Evolutionary conservation across 2,888 invertebrate genomes (phyloP).

Genomic region (Therioaphis trifolii): DNA sequence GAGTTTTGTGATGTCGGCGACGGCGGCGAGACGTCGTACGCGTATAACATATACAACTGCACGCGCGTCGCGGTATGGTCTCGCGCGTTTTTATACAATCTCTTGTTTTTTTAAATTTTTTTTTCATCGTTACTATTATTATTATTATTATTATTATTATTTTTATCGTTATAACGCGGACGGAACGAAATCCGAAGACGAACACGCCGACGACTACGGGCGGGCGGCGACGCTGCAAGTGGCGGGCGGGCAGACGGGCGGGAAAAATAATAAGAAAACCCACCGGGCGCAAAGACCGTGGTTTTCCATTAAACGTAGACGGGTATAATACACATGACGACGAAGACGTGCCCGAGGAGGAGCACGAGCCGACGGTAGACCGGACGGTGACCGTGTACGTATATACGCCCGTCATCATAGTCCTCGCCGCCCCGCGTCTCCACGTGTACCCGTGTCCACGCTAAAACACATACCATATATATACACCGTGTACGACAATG

Average conservation of each 20-base stretch:
- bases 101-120: conserved; percentile 24
- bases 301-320: neutral
- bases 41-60: neutral
- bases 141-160: neutral
- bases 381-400: too few relatives aligned
- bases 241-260: too few relatives aligned
- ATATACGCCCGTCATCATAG: conserved; percentile 15
- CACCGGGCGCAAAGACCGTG: neutral
- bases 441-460: neutral
- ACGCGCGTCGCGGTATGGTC: too few relatives aligned
- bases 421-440: neutral
- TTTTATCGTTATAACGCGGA: neutral
- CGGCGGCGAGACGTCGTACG: neutral
- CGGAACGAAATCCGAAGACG: conserved; percentile 4
- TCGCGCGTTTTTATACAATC: neutral
- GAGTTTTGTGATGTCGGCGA: conserved; percentile 33
- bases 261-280: conserved; percentile 26
- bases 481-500: conserved; percentile 6
- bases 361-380: conserved; percentile 38
- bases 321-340: neutral
- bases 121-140: neutral
- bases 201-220: neutral
- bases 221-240: neutral
- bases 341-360: conserved; percentile 7
- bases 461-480: neutral